Conservation (phyloP, 2,797 vertebrate genomes). For the Cynopterus sphinx region DNA sequence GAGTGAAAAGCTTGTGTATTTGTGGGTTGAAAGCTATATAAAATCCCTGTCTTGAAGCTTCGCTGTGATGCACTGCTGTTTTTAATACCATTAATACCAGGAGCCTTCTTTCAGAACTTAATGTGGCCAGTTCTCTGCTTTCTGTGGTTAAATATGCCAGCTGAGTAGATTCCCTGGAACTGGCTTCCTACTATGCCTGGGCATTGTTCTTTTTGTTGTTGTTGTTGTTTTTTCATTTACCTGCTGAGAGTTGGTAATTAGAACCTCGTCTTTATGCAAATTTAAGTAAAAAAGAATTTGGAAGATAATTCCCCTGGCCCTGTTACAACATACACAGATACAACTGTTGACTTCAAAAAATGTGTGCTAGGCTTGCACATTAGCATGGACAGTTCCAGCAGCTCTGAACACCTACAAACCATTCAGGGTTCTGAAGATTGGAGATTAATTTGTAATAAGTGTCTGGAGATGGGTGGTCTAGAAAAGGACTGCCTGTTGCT, state of each 20-base stretch:
- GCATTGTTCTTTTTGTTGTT: neutral
- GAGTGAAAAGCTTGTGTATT: neutral
- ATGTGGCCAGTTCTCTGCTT: neutral
- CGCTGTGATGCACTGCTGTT: neutral
- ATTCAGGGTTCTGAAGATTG: neutral
- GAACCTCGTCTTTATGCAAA: neutral
- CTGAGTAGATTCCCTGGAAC: neutral
- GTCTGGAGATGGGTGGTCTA: neutral
- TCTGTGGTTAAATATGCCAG: neutral
- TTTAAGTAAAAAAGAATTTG: conserved; percentile 1
- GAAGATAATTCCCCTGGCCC: neutral
- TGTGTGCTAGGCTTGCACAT: neutral
- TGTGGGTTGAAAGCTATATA: conserved; percentile 35
- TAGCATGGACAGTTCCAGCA: neutral
- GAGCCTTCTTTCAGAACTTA: conserved; percentile 20
- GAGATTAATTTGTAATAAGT: neutral
- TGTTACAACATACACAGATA: neutral
- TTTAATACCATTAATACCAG: neutral
- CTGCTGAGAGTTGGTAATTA: neutral
- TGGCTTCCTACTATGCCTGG: neutral
- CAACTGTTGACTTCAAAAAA: neutral
- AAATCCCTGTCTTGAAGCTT: conserved; percentile 38
- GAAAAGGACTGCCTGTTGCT: neutral
- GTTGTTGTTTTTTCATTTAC: neutral
- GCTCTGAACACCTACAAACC: neutral